Conservation (phyloP, 2,113 vertebrate species). For the Apistogramma diplotaenia region DNA sequence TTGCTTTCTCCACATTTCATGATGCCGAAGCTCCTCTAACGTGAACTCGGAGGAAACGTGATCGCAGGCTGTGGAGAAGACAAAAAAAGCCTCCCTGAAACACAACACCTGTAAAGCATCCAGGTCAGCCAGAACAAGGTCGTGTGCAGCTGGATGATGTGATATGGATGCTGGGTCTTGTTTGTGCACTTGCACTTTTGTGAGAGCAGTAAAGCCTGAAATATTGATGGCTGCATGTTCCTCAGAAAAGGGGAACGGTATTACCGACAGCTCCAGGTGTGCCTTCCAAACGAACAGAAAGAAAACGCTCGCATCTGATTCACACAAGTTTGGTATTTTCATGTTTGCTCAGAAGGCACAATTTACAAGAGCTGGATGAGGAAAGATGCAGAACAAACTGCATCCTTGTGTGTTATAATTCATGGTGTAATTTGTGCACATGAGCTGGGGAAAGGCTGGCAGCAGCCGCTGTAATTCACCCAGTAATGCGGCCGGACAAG, state of each 20-base stretch:
- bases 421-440: slow-evolving; percentile 43
- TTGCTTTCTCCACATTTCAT: not conserved
- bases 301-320: not conserved
- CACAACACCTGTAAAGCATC: slow-evolving; percentile 18
- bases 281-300: not conserved
- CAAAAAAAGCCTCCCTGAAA: slow-evolving; percentile 19
- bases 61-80: slow-evolving; percentile 27
- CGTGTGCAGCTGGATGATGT: slow-evolving; percentile 4
- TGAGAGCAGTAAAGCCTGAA: slow-evolving; percentile 4
- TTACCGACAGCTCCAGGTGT: slow-evolving; percentile 2
- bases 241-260: slow-evolving; percentile 1
- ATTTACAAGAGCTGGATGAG: slow-evolving; percentile 32
- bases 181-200: not conserved
- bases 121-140: slow-evolving; percentile 49
- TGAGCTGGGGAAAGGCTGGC: slow-evolving; percentile 5
- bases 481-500: slow-evolving; percentile 27
- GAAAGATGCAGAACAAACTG: slow-evolving; percentile 51
- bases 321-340: slow-evolving; percentile 4
- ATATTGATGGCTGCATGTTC: slow-evolving; percentile 15
- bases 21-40: slow-evolving; percentile 16
- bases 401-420: slow-evolving; percentile 50
- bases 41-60: slow-evolving; percentile 23
- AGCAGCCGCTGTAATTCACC: slow-evolving; percentile 27
- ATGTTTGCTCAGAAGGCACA: slow-evolving; percentile 23
- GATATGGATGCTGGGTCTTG: slow-evolving; percentile 9